These are phyloP conservation scores for Radopholus similis DNA, from an alignment of 1,140 invertebrate species.

Conservation along the genomic window DNA sequence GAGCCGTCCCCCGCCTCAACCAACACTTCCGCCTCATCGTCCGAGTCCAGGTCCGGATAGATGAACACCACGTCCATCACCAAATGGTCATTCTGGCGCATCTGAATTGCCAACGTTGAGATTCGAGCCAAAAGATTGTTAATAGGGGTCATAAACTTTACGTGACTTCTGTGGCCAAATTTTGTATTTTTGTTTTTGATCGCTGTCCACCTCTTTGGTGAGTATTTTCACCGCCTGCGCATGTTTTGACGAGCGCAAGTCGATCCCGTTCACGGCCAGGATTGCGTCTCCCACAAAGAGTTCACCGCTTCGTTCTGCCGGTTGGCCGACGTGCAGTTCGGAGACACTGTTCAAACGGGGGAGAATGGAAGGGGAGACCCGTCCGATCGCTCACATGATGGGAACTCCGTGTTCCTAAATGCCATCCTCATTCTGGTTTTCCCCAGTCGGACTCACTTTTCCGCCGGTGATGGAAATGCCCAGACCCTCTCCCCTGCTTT, in stretches of 20 bases:
- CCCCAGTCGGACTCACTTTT: neutral
- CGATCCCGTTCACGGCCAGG: conserved; percentile 73
- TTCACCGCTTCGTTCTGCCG: conserved; percentile 69
- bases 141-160: too few relatives aligned
- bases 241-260: conserved; percentile 68
- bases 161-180: too few relatives aligned
- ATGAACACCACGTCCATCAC: conserved; percentile 51
- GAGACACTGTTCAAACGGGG: too few relatives aligned
- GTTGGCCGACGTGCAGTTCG: conserved; percentile 74
- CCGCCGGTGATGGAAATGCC: conserved; percentile 74
- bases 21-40: conserved; percentile 49
- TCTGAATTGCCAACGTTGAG: conserved; percentile 13
- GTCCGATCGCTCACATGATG: too few relatives aligned
- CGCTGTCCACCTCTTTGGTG: conserved; percentile 49
- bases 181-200: too few relatives aligned
- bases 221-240: conserved; percentile 54
- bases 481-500: conserved; percentile 71
- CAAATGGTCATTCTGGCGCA: conserved; percentile 41
- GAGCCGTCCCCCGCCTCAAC: conserved; percentile 29
- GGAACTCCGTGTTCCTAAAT: conserved; percentile 79
- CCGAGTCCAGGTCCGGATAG: conserved; percentile 44
- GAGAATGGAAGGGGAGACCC: too few relatives aligned
- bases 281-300: conserved; percentile 79
- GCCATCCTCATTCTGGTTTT: conserved; percentile 64
- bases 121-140: neutral